phyloP scores from a whole-genome alignment of 2,888 invertebrate genomes.

The Prostheceraeus crozeri region DNA sequence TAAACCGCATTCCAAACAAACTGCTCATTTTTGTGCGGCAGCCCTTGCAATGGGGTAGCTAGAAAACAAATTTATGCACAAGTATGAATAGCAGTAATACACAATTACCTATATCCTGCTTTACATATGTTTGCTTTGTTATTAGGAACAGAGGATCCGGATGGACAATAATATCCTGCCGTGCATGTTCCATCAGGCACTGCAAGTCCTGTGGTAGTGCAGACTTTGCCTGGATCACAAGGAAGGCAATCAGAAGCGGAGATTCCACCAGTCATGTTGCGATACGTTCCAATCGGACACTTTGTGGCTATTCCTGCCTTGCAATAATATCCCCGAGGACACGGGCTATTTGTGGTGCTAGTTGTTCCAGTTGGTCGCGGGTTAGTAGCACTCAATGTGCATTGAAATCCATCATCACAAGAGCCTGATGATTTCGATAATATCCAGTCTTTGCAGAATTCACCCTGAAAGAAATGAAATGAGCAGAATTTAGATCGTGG shows the following conservation, averaged over 20 bases:
- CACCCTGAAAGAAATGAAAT: too few species aligned
- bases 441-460: too few species aligned
- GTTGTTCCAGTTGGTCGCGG: constrained; percentile 45
- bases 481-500: too few species aligned
- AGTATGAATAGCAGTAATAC: too few species aligned
- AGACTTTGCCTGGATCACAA: not conserved
- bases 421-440: not conserved
- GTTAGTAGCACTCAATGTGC: not conserved
- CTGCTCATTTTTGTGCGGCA: too few species aligned
- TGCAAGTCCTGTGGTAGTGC: constrained; percentile 45
- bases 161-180: constrained; percentile 49
- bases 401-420: not conserved
- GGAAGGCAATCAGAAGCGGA: not conserved
- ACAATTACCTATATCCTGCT: too few species aligned
- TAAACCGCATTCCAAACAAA: too few species aligned
- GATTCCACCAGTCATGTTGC: constrained; percentile 45
- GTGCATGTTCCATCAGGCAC: constrained; percentile 46
- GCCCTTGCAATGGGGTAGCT: too few species aligned
- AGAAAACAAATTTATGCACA: too few species aligned
- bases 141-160: too few species aligned
- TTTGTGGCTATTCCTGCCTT: constrained; percentile 44
- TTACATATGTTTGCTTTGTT: too few species aligned
- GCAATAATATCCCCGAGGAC: constrained; percentile 51
- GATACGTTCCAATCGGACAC: constrained; percentile 51
- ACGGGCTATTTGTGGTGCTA: constrained; percentile 44